Conservation (phyloP, 2,888 invertebrate genomes). For the Phengaris alcon region DNA sequence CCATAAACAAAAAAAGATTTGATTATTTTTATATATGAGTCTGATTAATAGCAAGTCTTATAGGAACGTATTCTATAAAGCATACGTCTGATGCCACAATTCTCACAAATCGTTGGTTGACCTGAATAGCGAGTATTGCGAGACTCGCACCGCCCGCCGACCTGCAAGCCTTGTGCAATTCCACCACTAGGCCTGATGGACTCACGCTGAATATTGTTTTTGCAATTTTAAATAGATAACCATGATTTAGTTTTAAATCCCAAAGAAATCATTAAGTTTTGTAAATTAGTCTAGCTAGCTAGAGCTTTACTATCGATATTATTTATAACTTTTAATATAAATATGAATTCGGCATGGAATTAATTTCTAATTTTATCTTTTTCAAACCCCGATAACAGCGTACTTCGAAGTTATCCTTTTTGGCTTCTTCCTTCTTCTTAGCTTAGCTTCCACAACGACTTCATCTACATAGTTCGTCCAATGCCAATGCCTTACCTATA, state of each 20-base stretch:
- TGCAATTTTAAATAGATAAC: slow-evolving; percentile 25
- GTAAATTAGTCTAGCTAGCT: too few species aligned
- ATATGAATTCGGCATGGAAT: neutral
- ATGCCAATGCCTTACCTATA: too few species aligned
- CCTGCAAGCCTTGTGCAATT: slow-evolving; percentile 74
- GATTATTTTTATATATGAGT: neutral
- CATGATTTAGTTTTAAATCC: neutral
- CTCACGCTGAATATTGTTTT: slow-evolving; percentile 28
- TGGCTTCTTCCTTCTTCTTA: too few species aligned
- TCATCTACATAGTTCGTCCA: neutral
- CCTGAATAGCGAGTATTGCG: slow-evolving; percentile 74
- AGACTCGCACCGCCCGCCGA: slow-evolving; percentile 67
- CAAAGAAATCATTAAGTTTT: too few species aligned
- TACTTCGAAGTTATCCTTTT: neutral
- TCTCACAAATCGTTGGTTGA: slow-evolving; percentile 76
- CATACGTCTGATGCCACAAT: slow-evolving; percentile 74
- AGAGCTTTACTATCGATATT: too few species aligned
- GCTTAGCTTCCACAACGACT: neutral
- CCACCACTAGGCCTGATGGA: slow-evolving; percentile 42
- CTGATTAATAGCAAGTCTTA: neutral
- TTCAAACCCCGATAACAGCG: too few species aligned
- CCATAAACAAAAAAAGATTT: too few species aligned
- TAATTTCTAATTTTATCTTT: neutral
- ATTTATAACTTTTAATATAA: too few species aligned
- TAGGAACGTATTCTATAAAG: slow-evolving; percentile 32